A percentile compares a stretch with the other conserved stretches of the same genome.
These are phyloP conservation scores for Bombus terrestris DNA, from an alignment of 1,140 invertebrate genomes.

Conservation along the genomic window DNA sequence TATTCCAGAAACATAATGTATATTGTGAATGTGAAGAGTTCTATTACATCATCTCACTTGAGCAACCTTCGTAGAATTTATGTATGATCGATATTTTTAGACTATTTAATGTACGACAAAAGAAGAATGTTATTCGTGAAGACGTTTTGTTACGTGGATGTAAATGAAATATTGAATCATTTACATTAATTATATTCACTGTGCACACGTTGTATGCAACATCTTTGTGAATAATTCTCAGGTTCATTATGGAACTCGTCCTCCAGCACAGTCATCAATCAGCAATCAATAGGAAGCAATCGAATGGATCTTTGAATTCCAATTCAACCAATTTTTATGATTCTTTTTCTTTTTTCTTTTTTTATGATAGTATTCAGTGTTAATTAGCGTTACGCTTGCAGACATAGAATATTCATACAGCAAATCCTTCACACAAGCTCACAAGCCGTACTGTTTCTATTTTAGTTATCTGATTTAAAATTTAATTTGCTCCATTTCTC, in stretches of 20 bases:
- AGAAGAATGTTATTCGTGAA: background rate
- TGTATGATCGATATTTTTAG: slow-evolving; percentile 39
- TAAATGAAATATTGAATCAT: background rate
- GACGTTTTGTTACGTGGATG: background rate
- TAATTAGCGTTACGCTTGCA: slow-evolving; percentile 44
- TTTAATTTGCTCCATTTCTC: slow-evolving; percentile 57
- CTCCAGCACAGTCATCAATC: slow-evolving; percentile 13
- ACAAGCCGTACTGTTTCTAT: background rate
- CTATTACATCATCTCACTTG: slow-evolving; percentile 30
- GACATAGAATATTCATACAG: slow-evolving; percentile 33
- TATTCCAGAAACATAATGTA: background rate
- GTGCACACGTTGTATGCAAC: slow-evolving; percentile 57
- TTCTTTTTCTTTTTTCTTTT: slow-evolving; percentile 11
- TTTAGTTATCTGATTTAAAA: slow-evolving; percentile 47
- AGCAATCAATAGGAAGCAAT: slow-evolving; percentile 9
- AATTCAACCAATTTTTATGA: slow-evolving; percentile 31
- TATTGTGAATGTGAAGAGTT: background rate
- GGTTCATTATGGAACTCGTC: slow-evolving; percentile 24
- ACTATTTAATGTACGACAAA: background rate
- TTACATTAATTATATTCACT: slow-evolving; percentile 42
- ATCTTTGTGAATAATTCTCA: slow-evolving; percentile 55
- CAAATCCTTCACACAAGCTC: slow-evolving; percentile 19
- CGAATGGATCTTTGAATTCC: slow-evolving; percentile 30
- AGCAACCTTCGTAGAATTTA: slow-evolving; percentile 19
- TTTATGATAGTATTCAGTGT: slow-evolving; percentile 30